These are phyloP conservation scores for Apamea sordens DNA, from an alignment of 2,888 invertebrate species.

Conservation along the genomic window DNA sequence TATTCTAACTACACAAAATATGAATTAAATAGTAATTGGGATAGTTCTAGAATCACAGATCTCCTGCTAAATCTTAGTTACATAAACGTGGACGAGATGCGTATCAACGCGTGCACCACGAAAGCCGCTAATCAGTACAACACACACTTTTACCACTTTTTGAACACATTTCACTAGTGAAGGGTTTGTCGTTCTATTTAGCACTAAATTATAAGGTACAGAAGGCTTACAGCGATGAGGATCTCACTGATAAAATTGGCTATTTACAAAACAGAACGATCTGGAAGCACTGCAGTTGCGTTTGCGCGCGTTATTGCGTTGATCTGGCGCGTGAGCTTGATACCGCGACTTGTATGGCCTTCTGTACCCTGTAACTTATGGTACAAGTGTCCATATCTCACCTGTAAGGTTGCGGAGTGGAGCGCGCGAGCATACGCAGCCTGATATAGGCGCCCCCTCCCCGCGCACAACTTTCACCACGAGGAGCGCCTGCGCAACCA, in stretches of 20 bases:
- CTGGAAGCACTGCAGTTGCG: constrained; percentile 24
- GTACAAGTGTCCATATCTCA: constrained; percentile 74
- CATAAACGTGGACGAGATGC: constrained; percentile 67
- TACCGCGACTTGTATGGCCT: constrained; percentile 37
- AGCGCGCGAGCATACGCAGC: constrained; percentile 81
- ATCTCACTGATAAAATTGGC: constrained; percentile 29
- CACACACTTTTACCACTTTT: constrained; percentile 74
- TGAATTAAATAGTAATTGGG: constrained; percentile 7
- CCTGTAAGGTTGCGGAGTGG: constrained; percentile 84
- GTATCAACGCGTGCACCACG: constrained; percentile 60
- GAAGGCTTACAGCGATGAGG: constrained; percentile 36
- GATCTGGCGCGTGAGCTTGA: constrained; percentile 21
- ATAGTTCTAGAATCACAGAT: constrained; percentile 55
- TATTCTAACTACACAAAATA: neutral
- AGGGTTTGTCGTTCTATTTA: constrained; percentile 58
- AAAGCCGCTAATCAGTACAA: constrained; percentile 71
- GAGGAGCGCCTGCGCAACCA: constrained; percentile 80
- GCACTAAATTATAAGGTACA: constrained; percentile 54
- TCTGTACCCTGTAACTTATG: constrained; percentile 52
- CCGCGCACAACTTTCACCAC: constrained; percentile 82
- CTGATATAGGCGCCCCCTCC: constrained; percentile 83
- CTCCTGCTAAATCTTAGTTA: constrained; percentile 65
- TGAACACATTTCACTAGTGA: constrained; percentile 67
- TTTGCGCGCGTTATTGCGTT: constrained; percentile 7
- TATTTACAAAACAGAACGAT: constrained; percentile 13